Conservation (phyloP, 2,113 vertebrate genomes). For the Etheostoma cragini region DNA sequence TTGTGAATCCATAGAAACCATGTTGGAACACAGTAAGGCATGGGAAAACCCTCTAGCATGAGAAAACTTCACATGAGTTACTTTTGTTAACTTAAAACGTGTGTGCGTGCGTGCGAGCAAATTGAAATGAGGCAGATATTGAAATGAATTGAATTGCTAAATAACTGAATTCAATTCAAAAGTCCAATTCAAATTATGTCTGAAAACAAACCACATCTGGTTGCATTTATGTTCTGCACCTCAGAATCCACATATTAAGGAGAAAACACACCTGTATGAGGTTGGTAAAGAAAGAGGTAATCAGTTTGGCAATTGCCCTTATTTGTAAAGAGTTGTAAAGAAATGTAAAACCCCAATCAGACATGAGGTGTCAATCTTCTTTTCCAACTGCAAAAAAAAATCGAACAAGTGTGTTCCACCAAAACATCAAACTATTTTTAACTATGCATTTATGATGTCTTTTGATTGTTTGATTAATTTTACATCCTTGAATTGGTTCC, state of each 20-base stretch:
- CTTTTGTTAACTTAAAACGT: background rate
- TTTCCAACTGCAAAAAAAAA: too few relatives aligned
- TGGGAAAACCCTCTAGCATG: conserved; percentile 3
- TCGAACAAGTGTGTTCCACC: too few relatives aligned
- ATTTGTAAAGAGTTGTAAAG: background rate
- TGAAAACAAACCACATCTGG: background rate
- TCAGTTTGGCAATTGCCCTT: background rate
- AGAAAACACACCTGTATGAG: background rate
- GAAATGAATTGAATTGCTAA: background rate
- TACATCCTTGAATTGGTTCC: background rate
- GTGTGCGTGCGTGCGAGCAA: background rate
- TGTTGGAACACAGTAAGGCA: conserved; percentile 13
- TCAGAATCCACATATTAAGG: background rate
- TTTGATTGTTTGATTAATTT: background rate
- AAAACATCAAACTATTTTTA: too few relatives aligned
- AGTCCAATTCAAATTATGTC: background rate
- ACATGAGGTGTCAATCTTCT: too few relatives aligned
- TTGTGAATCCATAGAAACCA: conserved; percentile 55
- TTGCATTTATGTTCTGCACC: background rate
- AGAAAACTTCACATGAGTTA: conserved; percentile 14
- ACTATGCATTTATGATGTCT: background rate
- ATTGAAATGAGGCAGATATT: background rate
- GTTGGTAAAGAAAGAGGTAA: background rate
- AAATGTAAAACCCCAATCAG: background rate
- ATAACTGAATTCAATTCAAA: background rate